Evolutionary conservation across 2,888 invertebrate genomes (phyloP), one percentile per base, ranked within the genome.

Genomic region (Metallyticus violacea): DNA sequence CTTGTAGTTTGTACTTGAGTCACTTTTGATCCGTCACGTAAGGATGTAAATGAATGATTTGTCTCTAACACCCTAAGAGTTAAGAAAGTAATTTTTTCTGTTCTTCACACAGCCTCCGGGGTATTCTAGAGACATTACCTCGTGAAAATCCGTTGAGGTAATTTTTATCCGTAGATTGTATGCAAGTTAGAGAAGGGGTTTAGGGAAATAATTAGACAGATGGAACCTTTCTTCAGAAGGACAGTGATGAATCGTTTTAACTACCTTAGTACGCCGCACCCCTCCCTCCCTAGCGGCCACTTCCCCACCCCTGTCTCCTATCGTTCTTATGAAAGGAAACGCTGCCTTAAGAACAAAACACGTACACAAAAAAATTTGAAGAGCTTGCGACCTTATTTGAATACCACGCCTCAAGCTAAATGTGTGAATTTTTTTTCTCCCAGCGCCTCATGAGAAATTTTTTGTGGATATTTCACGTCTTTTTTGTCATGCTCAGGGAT

Each of bases 161-260:
- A 81, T 85, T 85, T 85, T 85, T 81, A 79, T 85, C 85, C 80
- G 29, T 15, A 25, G 30, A 78, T 78, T 85, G 26, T 77, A 85
- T 79, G 27, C 77, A 76, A 76, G 40, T 62, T 62, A 27, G 79
- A 62, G 85, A 85, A 77, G 81, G 85, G 85, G 85, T 26, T 81
- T 30, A 81, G 62, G 76, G 62, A 85, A 85, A 85, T 85, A 85
- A 85, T 85, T 85, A 85, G 85, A 85, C 85, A 80, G 81, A 85
- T 85, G 81, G 85, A 26, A 80, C 81, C 62, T 79, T 85, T 85
- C 85, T 85, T 80, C 29, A 9, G 25, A 76, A 29, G 80, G 85
- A 85, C 85, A 85, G 78, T 85, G 85, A 85, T 85, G 85, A 85
- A 85, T 85, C 77, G 85, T 76, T 80, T 29, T 29, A 83, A 83